A percentile compares a stretch with the other conserved stretches of the same genome.
phyloP scores from a whole-genome alignment of 2,113 vertebrate genomes.

The Elanoides forficatus region DNA sequence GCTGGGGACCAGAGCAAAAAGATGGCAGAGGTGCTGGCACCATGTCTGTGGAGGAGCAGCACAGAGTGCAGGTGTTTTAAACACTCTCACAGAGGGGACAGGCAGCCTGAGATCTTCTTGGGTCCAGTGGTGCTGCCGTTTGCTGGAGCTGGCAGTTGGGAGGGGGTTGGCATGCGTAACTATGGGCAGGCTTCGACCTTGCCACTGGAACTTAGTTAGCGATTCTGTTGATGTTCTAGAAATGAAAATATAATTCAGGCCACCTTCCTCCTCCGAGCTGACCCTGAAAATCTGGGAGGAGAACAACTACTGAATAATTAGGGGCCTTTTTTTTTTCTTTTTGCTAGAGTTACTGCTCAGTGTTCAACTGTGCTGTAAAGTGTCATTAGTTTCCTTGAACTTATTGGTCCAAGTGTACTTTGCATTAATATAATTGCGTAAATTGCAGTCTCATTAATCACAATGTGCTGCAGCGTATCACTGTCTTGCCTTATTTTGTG shows the following conservation, averaged over 20 bases:
- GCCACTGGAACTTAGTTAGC: conserved; percentile 31
- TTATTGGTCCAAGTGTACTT: neutral
- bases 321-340: neutral
- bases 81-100: accelerated
- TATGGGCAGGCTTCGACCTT: conserved; percentile 2
- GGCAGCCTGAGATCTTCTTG: neutral
- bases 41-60: neutral
- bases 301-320: conserved; percentile 39
- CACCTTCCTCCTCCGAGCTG: conserved; percentile 53
- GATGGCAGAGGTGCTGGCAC: neutral
- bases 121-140: accelerated
- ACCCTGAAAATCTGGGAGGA: conserved; percentile 44
- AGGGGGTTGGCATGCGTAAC: neutral
- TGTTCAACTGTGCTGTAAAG: neutral
- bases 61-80: accelerated
- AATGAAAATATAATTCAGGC: conserved; percentile 52
- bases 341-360: neutral
- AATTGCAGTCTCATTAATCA: conserved; percentile 40
- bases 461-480: neutral
- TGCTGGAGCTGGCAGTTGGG: neutral
- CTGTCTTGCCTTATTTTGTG: neutral
- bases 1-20: neutral
- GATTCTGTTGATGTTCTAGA: conserved; percentile 40
- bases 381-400: conserved; percentile 40
- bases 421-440: neutral